Evolutionary conservation across 2,888 invertebrate species (phyloP).

Genomic region (Desoria tigrina): DNA sequence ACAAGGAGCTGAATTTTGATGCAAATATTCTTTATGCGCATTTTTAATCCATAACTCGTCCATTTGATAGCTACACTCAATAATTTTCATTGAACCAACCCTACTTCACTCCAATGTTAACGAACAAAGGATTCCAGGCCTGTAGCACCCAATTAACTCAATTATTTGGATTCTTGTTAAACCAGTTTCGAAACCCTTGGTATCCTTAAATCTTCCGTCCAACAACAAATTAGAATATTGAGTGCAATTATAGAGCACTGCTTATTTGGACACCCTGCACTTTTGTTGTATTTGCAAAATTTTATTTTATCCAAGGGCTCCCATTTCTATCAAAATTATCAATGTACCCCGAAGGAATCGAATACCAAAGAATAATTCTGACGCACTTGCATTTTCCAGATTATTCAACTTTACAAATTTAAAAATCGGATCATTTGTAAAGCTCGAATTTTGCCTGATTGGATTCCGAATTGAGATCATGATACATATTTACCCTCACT

Average conservation of each 20-base stretch:
- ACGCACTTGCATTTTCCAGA: too few species aligned
- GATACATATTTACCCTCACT: too few species aligned
- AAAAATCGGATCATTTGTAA: too few species aligned
- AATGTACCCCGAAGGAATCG: too few species aligned
- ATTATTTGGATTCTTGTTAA: slow-evolving; percentile 45
- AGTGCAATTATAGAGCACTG: slow-evolving; percentile 37
- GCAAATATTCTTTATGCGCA: slow-evolving; percentile 7
- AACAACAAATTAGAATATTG: slow-evolving; percentile 32
- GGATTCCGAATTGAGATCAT: too few species aligned
- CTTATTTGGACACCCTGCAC: slow-evolving; percentile 1
- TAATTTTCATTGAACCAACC: background rate
- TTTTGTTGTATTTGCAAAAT: background rate
- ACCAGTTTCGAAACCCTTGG: slow-evolving; percentile 39
- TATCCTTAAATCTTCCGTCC: slow-evolving; percentile 37
- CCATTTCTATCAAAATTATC: background rate
- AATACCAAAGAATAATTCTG: too few species aligned
- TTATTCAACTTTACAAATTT: too few species aligned
- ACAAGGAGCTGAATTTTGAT: slow-evolving; percentile 6
- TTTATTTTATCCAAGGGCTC: background rate
- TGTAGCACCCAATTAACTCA: slow-evolving; percentile 45
- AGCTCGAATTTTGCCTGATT: too few species aligned
- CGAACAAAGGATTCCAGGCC: slow-evolving; percentile 15
- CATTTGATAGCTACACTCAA: background rate
- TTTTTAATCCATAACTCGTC: slow-evolving; percentile 2
- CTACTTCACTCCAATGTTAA: background rate